Base-by-base conservation (phyloP, 2,113 vertebrate genomes). In the Perccottus glenii region DNA sequence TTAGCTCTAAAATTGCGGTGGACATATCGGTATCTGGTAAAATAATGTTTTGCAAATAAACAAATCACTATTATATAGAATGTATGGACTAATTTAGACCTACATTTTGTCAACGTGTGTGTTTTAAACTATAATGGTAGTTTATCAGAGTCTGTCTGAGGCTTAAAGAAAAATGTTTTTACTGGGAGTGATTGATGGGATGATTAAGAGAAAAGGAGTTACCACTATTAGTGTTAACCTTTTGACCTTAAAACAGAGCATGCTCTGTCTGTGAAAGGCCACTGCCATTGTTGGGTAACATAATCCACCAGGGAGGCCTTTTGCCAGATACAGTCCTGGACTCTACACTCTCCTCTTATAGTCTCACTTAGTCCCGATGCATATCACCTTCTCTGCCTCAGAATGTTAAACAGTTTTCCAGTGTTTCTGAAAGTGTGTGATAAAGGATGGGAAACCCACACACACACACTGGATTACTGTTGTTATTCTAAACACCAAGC, bases 251-350 rank as follows among this genome's bases (percentile, higher is more conserved):
- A n/a, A n/a, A n/a, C n/a, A n/a, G 70, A 85, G 84, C 83, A 78
- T 78, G 76, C 76, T 83, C 80, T 36, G 74, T 82, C 85, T 87
- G 77, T 76, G 74, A 89, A 90, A 90, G 85, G 85, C 79, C 78
- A 75, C 57, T 68, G 78, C 85, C 67, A 86, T 82, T 83, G 88
- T 87, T 87, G 73, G 80, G 86, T 82, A 87, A 88, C 87, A 82
- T 80, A 86, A 90, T 90, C 85, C 83, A 85, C 81, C 78, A 71
- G 79, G 84, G 87, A 85, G 83, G 86, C 80, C 70, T 85, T 77
- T 60, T 47, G 84, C 84, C 75, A 71, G 74, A 83, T 80, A 67
- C 77, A 53, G 55, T 70, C 62, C 75, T 69, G 65, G 75, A 71
- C 73, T 72, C 73, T 84, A 44, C 64, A 69, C 79, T 57, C 66